Conservation (phyloP, 2,888 invertebrate species). For the Myathropa florea region DNA sequence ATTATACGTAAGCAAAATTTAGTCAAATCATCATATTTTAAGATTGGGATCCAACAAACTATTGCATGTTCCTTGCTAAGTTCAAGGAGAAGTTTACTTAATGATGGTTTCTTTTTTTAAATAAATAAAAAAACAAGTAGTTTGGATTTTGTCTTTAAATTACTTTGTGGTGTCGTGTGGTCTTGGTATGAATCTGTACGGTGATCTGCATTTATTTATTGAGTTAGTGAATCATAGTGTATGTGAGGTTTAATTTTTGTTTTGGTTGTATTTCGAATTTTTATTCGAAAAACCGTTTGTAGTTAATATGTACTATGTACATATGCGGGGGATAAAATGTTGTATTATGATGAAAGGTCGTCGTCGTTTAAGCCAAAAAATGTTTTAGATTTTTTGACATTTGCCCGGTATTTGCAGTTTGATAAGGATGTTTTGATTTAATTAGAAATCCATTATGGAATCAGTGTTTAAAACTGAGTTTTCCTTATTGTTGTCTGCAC, state of each 20-base stretch:
- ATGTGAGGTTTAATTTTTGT: conserved; percentile 11
- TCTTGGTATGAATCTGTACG: conserved; percentile 19
- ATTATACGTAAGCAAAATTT: background rate
- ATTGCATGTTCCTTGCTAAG: conserved; percentile 1
- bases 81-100: conserved; percentile 7
- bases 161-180: conserved; percentile 19
- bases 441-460: conserved; percentile 67
- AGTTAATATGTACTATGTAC: background rate
- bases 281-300: conserved; percentile 16
- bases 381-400: conserved; percentile 49
- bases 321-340: conserved; percentile 9
- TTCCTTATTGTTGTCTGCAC: conserved; percentile 57
- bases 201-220: conserved; percentile 1
- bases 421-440: conserved; percentile 41
- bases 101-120: background rate
- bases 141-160: conserved; percentile 4
- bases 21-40: background rate
- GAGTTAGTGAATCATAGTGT: conserved; percentile 54
- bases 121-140: conserved; percentile 25
- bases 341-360: conserved; percentile 10
- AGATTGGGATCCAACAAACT: conserved; percentile 2
- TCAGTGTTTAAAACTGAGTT: conserved; percentile 64
- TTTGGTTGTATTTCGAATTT: conserved; percentile 37
- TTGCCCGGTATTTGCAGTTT: conserved; percentile 52
- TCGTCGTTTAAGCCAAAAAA: conserved; percentile 60